Conservation (phyloP, 2,888 invertebrate species). For the Synergus umbraculus region DNA sequence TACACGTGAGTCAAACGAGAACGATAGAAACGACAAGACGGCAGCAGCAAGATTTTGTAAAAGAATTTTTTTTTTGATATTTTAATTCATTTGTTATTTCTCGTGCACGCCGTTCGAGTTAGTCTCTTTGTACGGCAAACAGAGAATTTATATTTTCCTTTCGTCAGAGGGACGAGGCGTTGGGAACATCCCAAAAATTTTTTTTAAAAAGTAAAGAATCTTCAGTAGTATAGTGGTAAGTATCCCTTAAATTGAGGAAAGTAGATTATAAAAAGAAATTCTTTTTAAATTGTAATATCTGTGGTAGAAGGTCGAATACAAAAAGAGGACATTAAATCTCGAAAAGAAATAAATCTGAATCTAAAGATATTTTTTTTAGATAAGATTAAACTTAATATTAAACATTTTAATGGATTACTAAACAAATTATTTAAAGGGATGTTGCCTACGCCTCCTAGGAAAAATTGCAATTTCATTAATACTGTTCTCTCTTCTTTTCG, state of each 20-base stretch:
- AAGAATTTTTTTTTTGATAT: slow-evolving; percentile 30
- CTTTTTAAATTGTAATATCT: background rate
- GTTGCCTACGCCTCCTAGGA: slow-evolving; percentile 36
- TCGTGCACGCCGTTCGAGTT: slow-evolving; percentile 41
- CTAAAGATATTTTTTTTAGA: too few relatives aligned
- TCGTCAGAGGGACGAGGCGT: slow-evolving; percentile 37
- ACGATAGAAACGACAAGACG: slow-evolving; percentile 62
- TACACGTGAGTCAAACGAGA: slow-evolving; percentile 57
- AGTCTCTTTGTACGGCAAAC: slow-evolving; percentile 43
- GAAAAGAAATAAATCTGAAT: too few relatives aligned
- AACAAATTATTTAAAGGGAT: background rate
- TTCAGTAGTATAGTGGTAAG: background rate
- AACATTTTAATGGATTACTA: background rate
- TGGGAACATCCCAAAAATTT: slow-evolving; percentile 29
- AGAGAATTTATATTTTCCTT: slow-evolving; percentile 40
- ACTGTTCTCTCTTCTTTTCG: slow-evolving; percentile 20
- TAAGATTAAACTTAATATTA: too few relatives aligned
- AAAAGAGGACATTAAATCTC: background rate
- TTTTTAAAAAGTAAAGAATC: background rate
- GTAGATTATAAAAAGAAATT: background rate
- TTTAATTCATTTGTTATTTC: slow-evolving; percentile 43
- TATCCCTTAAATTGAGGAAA: background rate
- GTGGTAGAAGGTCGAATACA: background rate
- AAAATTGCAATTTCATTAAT: slow-evolving; percentile 7
- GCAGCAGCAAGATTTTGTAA: slow-evolving; percentile 45